These are phyloP conservation scores for Accipiter cooperii DNA, from an alignment of 2,113 vertebrate species.

Conservation along the genomic window DNA sequence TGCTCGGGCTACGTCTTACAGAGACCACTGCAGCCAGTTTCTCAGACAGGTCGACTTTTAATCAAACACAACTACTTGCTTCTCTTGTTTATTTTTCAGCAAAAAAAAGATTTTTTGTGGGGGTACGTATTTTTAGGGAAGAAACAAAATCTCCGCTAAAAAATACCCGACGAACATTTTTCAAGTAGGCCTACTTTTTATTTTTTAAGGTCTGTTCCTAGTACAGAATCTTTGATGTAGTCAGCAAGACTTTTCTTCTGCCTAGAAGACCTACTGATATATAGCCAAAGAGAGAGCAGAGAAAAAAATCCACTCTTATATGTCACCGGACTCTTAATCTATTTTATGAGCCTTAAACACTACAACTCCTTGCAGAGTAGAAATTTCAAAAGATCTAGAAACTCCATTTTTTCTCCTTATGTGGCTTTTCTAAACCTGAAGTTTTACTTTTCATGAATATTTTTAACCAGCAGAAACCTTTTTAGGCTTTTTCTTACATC, in stretches of 20 bases:
- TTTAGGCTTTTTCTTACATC: slow-evolving; percentile 11
- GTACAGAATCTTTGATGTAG: slow-evolving; percentile 25
- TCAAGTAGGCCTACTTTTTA: neutral
- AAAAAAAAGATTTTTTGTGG: neutral
- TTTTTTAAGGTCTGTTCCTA: neutral
- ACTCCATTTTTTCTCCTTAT: neutral
- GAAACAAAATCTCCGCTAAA: neutral
- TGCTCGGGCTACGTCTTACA: neutral
- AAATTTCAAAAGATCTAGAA: slow-evolving; percentile 30
- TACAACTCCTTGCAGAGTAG: neutral
- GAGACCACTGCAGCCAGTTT: neutral
- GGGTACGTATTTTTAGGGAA: neutral
- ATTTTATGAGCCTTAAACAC: slow-evolving; percentile 47
- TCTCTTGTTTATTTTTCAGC: neutral
- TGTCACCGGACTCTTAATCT: slow-evolving; percentile 18
- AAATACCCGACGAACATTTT: neutral
- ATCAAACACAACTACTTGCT: neutral
- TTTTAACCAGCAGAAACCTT: slow-evolving; percentile 20
- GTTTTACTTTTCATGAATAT: slow-evolving; percentile 4
- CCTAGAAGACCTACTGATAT: slow-evolving; percentile 31
- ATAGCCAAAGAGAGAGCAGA: neutral
- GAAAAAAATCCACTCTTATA: neutral
- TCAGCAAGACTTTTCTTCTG: slow-evolving; percentile 12
- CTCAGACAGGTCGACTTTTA: neutral
- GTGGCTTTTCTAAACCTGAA: neutral